A percentile compares a stretch with the other conserved stretches of the same genome.
Evolutionary conservation across 2,113 vertebrate genomes (phyloP).

Genomic region (Euleptes europaea): DNA sequence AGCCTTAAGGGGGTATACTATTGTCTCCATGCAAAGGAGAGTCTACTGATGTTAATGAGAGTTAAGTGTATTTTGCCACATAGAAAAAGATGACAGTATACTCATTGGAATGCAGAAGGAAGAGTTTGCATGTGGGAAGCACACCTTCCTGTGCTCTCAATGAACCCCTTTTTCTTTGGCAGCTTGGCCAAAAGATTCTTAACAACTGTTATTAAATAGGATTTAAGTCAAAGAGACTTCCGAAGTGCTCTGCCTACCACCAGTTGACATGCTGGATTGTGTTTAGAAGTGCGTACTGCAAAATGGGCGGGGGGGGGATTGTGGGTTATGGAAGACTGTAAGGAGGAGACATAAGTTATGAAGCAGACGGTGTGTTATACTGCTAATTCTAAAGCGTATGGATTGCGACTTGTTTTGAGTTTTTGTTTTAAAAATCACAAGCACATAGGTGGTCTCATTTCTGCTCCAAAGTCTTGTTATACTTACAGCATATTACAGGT

Average conservation of each 20-base stretch:
- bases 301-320: not conserved
- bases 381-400: no score
- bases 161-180: conserved; percentile 33
- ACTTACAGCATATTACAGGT: no score
- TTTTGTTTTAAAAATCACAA: no score
- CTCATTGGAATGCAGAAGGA: conserved; percentile 18
- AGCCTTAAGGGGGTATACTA: conserved; percentile 39
- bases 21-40: conserved; percentile 35
- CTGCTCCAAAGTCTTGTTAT: no score
- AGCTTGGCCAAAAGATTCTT: not conserved
- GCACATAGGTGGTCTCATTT: no score
- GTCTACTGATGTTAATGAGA: conserved; percentile 30
- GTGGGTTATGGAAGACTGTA: not conserved
- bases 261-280: not conserved
- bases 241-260: conserved; percentile 9
- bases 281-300: not conserved
- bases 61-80: conserved; percentile 28
- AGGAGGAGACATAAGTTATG: not conserved
- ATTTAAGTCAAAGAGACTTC: conserved; percentile 4
- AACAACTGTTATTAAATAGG: not conserved
- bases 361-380: no score
- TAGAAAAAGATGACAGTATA: conserved; percentile 15
- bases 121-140: conserved; percentile 27
- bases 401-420: no score
- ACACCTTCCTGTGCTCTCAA: conserved; percentile 23